Conservation (phyloP, 2,888 invertebrate species). For the Rhaphigaster nebulosa region DNA sequence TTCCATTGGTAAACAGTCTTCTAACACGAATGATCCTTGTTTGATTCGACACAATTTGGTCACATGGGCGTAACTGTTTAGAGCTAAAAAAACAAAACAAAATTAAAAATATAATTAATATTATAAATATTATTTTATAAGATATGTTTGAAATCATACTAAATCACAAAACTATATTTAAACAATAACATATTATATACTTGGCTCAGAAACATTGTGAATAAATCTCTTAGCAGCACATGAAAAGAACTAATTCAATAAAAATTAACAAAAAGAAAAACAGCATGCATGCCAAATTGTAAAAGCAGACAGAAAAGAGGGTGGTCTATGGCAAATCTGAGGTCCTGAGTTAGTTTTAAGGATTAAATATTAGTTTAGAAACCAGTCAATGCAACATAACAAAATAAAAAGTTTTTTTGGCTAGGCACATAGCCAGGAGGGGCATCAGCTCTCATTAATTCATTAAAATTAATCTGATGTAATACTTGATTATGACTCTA, state of each 20-base stretch:
- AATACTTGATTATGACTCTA: no score
- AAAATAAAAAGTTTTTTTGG: no score
- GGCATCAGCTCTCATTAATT: no score
- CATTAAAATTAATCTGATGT: no score
- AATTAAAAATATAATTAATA: background rate
- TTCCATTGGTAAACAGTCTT: conserved; percentile 61
- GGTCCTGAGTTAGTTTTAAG: background rate
- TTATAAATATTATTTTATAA: background rate
- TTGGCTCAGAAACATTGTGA: no score
- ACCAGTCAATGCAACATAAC: background rate
- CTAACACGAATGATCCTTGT: conserved; percentile 64
- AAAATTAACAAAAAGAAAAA: background rate
- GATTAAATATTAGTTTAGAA: background rate
- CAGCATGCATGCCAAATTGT: background rate
- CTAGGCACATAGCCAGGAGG: no score
- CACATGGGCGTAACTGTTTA: conserved; percentile 65
- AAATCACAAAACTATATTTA: background rate
- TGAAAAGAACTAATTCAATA: background rate
- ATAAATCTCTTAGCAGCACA: background rate
- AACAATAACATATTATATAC: no score
- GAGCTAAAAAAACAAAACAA: conserved; percentile 60
- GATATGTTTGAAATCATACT: background rate
- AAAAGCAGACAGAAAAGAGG: background rate
- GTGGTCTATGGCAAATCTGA: background rate
- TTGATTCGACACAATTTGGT: conserved; percentile 63